phyloP scores from a whole-genome alignment of 2,888 invertebrate genomes.

The Eupithecia insigniata region DNA sequence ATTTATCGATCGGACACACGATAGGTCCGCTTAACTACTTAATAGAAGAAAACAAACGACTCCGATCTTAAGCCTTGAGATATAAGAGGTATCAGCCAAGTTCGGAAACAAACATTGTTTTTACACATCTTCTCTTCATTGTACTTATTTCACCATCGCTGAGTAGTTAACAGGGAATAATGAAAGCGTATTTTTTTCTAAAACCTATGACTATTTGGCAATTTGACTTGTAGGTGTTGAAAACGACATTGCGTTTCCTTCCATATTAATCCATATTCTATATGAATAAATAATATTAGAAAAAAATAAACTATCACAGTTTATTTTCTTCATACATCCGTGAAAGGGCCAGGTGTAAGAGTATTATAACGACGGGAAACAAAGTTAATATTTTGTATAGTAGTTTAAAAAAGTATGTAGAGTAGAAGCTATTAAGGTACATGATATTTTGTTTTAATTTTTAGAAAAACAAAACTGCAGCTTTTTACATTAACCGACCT shows the following conservation, averaged over 20 bases:
- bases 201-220: too few relatives aligned
- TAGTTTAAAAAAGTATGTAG: neutral
- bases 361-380: neutral
- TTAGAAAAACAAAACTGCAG: conserved; percentile 92
- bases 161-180: too few relatives aligned
- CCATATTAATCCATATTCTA: neutral
- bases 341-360: neutral
- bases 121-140: neutral
- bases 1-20: neutral
- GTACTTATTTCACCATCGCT: too few relatives aligned
- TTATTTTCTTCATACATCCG: neutral
- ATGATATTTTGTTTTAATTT: conserved; percentile 47
- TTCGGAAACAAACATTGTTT: neutral
- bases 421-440: neutral
- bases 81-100: neutral
- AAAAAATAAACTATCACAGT: neutral
- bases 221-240: too few relatives aligned
- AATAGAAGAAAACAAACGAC: neutral
- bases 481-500: conserved; percentile 90
- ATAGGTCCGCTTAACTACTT: neutral
- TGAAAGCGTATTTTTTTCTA: too few relatives aligned
- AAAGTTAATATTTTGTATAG: neutral
- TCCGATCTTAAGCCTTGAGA: neutral
- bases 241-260: neutral
- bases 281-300: neutral